Evolutionary conservation across 2,113 vertebrate genomes (phyloP), one percentile per base, ranked within the genome.

Genomic region (Seriola aureovittata): DNA sequence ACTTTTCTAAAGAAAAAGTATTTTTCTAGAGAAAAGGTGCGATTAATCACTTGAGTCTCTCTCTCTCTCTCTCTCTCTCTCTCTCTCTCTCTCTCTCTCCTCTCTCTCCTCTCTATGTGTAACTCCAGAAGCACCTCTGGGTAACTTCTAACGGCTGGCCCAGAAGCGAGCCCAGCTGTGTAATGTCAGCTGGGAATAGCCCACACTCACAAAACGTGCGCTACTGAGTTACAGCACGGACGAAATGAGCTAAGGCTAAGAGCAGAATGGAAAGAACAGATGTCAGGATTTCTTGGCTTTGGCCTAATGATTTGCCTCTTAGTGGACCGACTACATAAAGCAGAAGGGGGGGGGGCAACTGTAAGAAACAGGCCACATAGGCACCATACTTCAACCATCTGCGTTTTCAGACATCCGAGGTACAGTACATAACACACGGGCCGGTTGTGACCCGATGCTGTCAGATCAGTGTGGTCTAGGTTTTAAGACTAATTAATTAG

Each of bases 41-140:
- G 65, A 87, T 83, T 80, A 76, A 88, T 91, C 85, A 84, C 63
- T 82, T 90, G 29, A 55, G 85, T 46, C 67, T 76, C 83, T 63
- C 46, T 75, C 71, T 68, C 62, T 80, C 29, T 76, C 78, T 66
- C 48, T 77, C 69, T 68, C 55, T 81, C 29, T 48, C 52, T 25
- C 58, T 80, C 68, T 23, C 68, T 52, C 67, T 76, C 83, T 63
- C 46, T 75, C 71, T 68, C 62, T 80, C 69, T 68, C 55, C 62
- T 80, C 69, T 68, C 55, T 81, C 29, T 48, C 52, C 58, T 80
- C 68, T 23, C 68, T 52, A 25, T 44, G 81, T 50, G 88, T 81
- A 89, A 91, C 85, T 92, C 91, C 93, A 92, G 77, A 84, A 92
- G 88, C 84, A 91, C 74, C 88, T 93, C 87, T 87, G 71, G 83